Evolutionary conservation across 2,888 invertebrate species (phyloP), one percentile per base, ranked within the genome.

Genomic region (Perithous albicinctus): DNA sequence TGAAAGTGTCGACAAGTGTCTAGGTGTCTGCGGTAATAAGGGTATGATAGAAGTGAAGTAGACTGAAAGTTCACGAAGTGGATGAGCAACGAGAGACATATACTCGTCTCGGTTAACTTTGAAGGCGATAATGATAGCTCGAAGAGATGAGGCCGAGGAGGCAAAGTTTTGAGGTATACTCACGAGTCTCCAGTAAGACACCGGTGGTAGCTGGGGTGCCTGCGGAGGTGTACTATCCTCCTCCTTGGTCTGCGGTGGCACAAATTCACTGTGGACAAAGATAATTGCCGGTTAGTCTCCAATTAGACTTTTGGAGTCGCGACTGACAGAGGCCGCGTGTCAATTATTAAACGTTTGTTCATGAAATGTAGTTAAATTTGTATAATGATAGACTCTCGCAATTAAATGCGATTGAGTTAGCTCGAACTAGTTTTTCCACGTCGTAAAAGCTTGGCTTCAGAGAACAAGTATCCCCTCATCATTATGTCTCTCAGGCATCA

Each of bases 201-300:
- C 91, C 69, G 91, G 90, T 72, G 89, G 90, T 77, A 90, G 78
- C 61, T 76, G 32, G 26, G 87, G 86, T 61, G 85, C 76, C 83
- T 86, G 75, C 46, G 88, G 78, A 38, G 83, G 85, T 74, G 88
- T 87, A 63, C 88, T 88, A 79, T 91, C 90, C 70, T 90, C 88
- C 89, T 92, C 90, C 88, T 92, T 92, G 84, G 88, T 89, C 86
- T 92, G 90, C 85, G 92, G 90, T 86, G 91, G 89, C 75, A 90
- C 90, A 86, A 92, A 91, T 89, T 92, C 91, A 89, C 92, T 92
- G 89, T 86, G 80, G 88, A 89, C 92, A 92, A 81, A 92, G 85
- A 78, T 48, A 48, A 83, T 69, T 66, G 74, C 82, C 79, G 81
- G 79, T 86, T 83, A 83, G 73, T 77, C 56, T 20, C 23, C 51